Base-by-base conservation (phyloP, 35 echinoderm and acorn worm genomes). In the Ptychodera flava region DNA sequence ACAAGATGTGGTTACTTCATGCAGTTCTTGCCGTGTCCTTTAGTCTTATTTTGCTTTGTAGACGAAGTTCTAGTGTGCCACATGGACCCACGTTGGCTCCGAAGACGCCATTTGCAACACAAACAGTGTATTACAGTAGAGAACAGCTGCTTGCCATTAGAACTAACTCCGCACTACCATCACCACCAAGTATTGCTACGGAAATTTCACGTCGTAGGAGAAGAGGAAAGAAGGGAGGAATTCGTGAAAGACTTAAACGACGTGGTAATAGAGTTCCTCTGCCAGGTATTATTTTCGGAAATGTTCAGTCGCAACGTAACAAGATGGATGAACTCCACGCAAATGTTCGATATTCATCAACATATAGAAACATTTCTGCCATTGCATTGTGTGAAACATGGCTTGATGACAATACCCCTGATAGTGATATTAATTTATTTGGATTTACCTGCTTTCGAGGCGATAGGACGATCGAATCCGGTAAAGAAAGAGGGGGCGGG, bases 281-380 rank as follows among this genome's bases (percentile, higher is more conserved):
- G 0, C 88, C 87, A 31, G 80, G 81, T 0, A 93, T 93, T 35
- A 76, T 85, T 0, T 76, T 86, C 28, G 91, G 88, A 34, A 93
- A 93, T 89, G 83, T 93, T 1, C 16, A 82, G 34, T 93, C 86
- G 15, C 35, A 90, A 84, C 33, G 6, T 1, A 93, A 90, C 35
- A 93, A 93, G 78, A 80, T 93, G 78, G 92, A 93, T n/a, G 88
- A 93, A 80, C 84, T 90, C 0, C 87, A 78, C 16, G 79, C 33
- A 15, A 80, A 82, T 77, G 78, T 35, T 30, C 79, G 84, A 31
- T 86, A 76, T 76, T 81, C 87, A 36, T 64, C 45, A 64, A 22
- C 45, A 22, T 64, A 64, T 22, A 64, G 22, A 22, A 64, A 64
- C 45, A 64, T 6, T 64, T 64, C 6, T 64, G 45, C 22, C 22